phyloP scores from a whole-genome alignment of 2,113 vertebrate genomes.

The Seriola rivoliana region DNA sequence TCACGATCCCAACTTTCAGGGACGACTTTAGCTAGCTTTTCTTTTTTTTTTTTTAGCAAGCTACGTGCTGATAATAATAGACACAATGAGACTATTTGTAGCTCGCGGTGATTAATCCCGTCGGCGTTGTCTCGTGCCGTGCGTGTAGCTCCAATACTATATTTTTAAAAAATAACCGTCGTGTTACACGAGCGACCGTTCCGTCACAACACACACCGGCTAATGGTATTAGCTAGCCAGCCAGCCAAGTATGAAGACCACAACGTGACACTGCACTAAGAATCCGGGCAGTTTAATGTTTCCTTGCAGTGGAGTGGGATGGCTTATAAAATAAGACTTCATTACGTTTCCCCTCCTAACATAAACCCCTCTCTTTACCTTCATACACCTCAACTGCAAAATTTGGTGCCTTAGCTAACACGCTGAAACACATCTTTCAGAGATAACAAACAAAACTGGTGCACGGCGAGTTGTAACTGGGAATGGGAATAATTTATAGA shows the following conservation, averaged over 20 bases:
- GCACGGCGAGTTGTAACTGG: neutral
- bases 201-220: neutral
- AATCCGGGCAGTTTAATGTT: neutral
- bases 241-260: constrained; percentile 1
- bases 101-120: neutral
- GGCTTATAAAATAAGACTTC: neutral
- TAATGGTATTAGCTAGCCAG: neutral
- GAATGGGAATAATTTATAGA: neutral
- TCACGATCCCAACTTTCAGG: constrained; percentile 4
- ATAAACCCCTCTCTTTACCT: neutral
- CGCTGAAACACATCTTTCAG: neutral
- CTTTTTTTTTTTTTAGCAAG: neutral
- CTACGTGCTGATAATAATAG: constrained; percentile 19
- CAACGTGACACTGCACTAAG: neutral
- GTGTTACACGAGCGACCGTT: neutral
- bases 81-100: neutral
- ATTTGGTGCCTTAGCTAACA: neutral
- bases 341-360: neutral
- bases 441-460: neutral
- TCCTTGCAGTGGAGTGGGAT: neutral
- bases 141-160: neutral
- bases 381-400: neutral
- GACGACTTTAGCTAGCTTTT: neutral
- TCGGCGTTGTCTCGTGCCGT: neutral
- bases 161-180: neutral